A percentile compares a stretch with the other conserved stretches of the same genome.
Conservation (phyloP, 2,113 vertebrate species). For the Polypterus bichir region DNA sequence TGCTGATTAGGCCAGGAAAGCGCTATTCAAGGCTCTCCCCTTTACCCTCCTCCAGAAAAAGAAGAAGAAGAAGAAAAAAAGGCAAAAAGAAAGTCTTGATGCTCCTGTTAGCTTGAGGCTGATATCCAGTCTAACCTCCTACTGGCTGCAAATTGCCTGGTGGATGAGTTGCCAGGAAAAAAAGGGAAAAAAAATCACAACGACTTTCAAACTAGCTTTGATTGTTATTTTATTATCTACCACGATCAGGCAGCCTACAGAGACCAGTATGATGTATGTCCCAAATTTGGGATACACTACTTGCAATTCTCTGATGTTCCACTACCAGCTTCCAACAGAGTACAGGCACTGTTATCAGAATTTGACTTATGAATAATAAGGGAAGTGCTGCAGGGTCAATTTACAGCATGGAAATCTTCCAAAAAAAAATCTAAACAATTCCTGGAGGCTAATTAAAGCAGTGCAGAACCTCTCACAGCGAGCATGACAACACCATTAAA, state of each 20-base stretch:
- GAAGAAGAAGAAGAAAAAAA: constrained; percentile 36
- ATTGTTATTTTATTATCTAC: constrained; percentile 40
- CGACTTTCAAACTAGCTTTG: constrained; percentile 34
- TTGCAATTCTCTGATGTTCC: constrained; percentile 18
- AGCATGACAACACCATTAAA: constrained; percentile 62
- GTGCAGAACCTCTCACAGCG: constrained; percentile 41
- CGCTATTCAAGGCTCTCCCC: constrained; percentile 61
- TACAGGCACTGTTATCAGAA: constrained; percentile 15
- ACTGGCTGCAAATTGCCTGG: constrained; percentile 53
- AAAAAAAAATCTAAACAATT: constrained; percentile 35
- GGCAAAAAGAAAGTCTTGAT: constrained; percentile 34
- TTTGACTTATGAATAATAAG: constrained; percentile 16
- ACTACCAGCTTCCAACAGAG: constrained; percentile 19
- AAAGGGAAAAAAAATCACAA: constrained; percentile 26
- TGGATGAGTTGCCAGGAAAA: constrained; percentile 35
- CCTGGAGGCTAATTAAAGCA: constrained; percentile 52
- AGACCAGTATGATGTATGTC: constrained; percentile 16
- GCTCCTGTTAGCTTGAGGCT: constrained; percentile 54
- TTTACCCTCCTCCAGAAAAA: constrained; percentile 58
- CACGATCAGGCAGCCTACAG: constrained; percentile 27
- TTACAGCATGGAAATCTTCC: constrained; percentile 15
- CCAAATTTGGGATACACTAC: constrained; percentile 17
- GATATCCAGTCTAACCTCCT: constrained; percentile 40
- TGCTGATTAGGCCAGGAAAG: constrained; percentile 82
- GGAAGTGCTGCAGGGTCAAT: constrained; percentile 12